Evolutionary conservation across 2,797 vertebrate genomes (phyloP).

Genomic region (Menidia menidia): DNA sequence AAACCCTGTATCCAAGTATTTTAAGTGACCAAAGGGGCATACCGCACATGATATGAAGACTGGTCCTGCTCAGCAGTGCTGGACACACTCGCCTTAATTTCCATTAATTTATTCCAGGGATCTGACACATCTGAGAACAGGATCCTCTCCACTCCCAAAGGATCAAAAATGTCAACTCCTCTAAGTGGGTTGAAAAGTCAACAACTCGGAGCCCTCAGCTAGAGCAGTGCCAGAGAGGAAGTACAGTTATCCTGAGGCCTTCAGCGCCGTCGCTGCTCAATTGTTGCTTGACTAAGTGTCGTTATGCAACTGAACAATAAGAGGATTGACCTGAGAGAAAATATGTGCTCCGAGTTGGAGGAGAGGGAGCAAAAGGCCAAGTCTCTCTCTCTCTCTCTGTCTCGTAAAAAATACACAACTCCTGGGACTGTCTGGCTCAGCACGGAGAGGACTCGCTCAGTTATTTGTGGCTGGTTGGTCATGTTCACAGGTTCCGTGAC

Average conservation of each 20-base stretch:
- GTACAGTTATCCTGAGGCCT: constrained; percentile 58
- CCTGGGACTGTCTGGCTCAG: constrained; percentile 39
- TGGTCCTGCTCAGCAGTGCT: constrained; percentile 37
- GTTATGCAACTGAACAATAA: constrained; percentile 72
- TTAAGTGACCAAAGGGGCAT: constrained; percentile 25
- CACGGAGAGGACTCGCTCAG: constrained; percentile 16
- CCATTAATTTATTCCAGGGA: constrained; percentile 58
- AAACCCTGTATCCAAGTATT: constrained; percentile 27
- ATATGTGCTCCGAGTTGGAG: constrained; percentile 36
- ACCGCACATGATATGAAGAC: constrained; percentile 14
- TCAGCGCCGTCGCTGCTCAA: constrained; percentile 45
- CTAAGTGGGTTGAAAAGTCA: constrained; percentile 65
- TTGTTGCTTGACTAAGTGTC: constrained; percentile 65
- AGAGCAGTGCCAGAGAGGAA: constrained; percentile 60
- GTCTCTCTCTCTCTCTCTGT: constrained; percentile 8
- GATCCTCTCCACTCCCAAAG: constrained; percentile 46
- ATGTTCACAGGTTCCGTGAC: constrained; percentile 45
- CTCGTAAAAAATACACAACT: constrained; percentile 32
- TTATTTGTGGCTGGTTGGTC: constrained; percentile 27
- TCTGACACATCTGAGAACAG: constrained; percentile 43
- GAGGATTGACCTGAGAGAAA: constrained; percentile 63
- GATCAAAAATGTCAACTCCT: constrained; percentile 20
- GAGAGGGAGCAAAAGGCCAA: constrained; percentile 38
- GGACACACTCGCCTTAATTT: constrained; percentile 49
- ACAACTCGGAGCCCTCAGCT: constrained; percentile 60